Conservation (phyloP, 1,140 invertebrate species). For the Drosophila navojoa region DNA sequence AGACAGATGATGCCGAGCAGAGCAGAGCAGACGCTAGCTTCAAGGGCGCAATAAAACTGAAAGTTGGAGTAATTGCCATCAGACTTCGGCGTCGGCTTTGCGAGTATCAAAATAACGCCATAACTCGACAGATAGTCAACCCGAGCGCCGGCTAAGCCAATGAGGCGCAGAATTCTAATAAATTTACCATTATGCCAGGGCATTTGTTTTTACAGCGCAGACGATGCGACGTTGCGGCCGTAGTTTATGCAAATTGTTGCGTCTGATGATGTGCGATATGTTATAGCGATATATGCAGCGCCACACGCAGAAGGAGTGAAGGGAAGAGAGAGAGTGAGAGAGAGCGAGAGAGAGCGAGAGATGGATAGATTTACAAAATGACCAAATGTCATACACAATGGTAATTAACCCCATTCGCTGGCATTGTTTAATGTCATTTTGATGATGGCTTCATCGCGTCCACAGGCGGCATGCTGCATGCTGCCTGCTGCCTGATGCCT, state of each 20-base stretch:
- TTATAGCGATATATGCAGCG: constrained; percentile 9
- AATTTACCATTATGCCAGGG: constrained; percentile 66
- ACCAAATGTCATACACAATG: constrained; percentile 60
- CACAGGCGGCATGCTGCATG: background rate
- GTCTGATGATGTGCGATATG: constrained; percentile 60
- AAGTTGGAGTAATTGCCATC: constrained; percentile 64
- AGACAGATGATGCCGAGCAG: background rate
- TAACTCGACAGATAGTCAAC: constrained; percentile 48
- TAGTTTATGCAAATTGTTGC: constrained; percentile 66
- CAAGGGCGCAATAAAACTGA: constrained; percentile 62
- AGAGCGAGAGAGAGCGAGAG: no score
- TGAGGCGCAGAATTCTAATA: constrained; percentile 27
- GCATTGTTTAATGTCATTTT: constrained; percentile 51
- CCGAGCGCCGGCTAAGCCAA: constrained; percentile 6
- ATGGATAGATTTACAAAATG: constrained; percentile 40
- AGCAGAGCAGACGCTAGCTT: constrained; percentile 18
- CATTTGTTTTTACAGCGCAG: constrained; percentile 68
- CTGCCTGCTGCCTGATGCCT: background rate
- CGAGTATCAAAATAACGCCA: constrained; percentile 27
- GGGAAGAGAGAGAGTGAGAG: no score
- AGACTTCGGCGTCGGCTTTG: constrained; percentile 34
- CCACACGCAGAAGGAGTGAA: background rate
- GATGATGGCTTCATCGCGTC: constrained; percentile 51
- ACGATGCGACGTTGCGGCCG: constrained; percentile 28
- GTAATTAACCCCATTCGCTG: constrained; percentile 74